phyloP scores from a whole-genome alignment of 2,888 invertebrate species.

The Meliscaeva auricollis region DNA sequence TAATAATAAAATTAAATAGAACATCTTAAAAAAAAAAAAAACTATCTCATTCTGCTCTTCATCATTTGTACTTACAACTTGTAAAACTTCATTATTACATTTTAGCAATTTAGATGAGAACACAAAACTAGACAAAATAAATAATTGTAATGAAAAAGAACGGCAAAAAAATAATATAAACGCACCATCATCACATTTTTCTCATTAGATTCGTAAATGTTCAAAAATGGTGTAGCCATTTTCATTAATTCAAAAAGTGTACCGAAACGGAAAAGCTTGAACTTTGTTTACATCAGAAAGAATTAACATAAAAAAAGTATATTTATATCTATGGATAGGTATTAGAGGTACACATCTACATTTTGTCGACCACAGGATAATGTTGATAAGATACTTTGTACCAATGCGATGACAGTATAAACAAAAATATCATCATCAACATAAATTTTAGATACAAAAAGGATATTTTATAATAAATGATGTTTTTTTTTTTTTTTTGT shows the following conservation, averaged over 20 bases:
- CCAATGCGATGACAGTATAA: conserved; percentile 45
- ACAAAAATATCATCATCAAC: conserved; percentile 55
- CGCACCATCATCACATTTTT: conserved; percentile 50
- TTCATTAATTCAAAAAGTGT: conserved; percentile 55
- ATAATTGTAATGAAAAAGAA: background rate
- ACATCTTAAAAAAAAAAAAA: background rate
- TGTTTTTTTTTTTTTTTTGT: too few species aligned
- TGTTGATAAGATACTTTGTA: conserved; percentile 45
- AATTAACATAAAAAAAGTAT: conserved; percentile 54
- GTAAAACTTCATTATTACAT: conserved; percentile 21
- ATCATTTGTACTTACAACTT: conserved; percentile 24
- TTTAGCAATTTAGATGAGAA: conserved; percentile 42
- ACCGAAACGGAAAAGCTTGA: conserved; percentile 50
- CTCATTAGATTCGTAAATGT: conserved; percentile 40
- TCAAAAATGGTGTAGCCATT: conserved; percentile 42
- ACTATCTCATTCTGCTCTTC: background rate
- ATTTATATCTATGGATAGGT: background rate
- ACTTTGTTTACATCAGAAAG: conserved; percentile 39
- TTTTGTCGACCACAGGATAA: conserved; percentile 40
- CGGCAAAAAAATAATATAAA: background rate
- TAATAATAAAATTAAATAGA: background rate
- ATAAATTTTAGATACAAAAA: conserved; percentile 39
- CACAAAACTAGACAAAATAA: conserved; percentile 10
- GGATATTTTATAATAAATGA: conserved; percentile 46
- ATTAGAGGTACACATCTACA: background rate